Evolutionary conservation across 2,797 vertebrate species (phyloP).

Genomic region (Numenius phaeopus): DNA sequence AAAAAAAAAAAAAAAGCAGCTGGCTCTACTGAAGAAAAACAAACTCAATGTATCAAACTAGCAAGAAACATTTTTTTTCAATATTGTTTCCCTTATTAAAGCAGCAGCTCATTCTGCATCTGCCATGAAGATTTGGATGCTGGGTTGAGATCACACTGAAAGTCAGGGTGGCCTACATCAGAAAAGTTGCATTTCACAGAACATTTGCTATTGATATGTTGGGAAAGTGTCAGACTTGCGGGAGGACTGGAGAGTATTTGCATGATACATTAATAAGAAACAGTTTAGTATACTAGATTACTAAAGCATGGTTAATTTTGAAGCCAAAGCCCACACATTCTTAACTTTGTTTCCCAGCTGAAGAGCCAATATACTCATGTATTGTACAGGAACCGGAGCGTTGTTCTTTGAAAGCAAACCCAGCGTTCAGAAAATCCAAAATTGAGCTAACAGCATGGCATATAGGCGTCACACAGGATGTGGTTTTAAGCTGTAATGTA

Average conservation of each 20-base stretch:
- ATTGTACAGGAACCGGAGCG: conserved; percentile 42
- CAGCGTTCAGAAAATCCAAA: conserved; percentile 71
- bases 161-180: conserved; percentile 79
- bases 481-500: conserved; percentile 68
- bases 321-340: conserved; percentile 82
- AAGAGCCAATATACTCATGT: conserved; percentile 60
- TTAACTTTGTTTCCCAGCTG: conserved; percentile 76
- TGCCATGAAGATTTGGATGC: conserved; percentile 64
- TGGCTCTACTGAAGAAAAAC: background rate
- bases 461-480: conserved; percentile 64
- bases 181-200: conserved; percentile 70
- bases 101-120: conserved; percentile 16
- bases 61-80: background rate
- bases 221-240: conserved; percentile 82
- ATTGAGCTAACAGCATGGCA: conserved; percentile 57
- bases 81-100: conserved; percentile 35
- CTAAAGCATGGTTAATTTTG: conserved; percentile 80
- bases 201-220: conserved; percentile 84
- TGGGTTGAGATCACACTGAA: conserved; percentile 66
- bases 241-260: conserved; percentile 72
- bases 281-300: conserved; percentile 82
- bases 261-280: conserved; percentile 88
- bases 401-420: conserved; percentile 79
- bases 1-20: background rate
- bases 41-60: background rate